Base-by-base conservation (phyloP, 2,888 invertebrate genomes). In the Drosophila yooni region DNA sequence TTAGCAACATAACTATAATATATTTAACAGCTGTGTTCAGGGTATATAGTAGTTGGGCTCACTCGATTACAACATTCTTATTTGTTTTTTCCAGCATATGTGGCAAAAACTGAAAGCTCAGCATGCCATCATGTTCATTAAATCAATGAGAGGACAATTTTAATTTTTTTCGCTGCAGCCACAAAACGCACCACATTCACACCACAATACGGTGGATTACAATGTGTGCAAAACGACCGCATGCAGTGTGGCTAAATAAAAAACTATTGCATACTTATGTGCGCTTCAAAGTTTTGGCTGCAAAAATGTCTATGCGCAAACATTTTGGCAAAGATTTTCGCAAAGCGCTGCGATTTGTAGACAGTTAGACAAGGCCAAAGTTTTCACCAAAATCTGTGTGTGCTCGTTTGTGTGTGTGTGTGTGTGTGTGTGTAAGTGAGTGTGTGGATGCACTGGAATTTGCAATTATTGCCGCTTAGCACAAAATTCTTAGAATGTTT, bases 401-500 rank as follows among this genome's bases (percentile, higher is more conserved):
- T 50, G 36, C 15, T 50, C 18, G 48, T 57, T 33, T 52, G 67
- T 15, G 57, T 46, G 31, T 52, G 36, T 60, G 36, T 50, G 51
- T 57, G 65, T 75, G 73, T 66, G 67, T 48, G 57, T 65, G 65
- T 74, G 59, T 65, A 69, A 61, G 53, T 65, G 70, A 61, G 53
- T 64, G 70, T 64, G 79, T 36, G 84, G 88, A 72, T 88, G 88
- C 81, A 74, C 59, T 81, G 89, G 85, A 86, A 86, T 90, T 86
- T 90, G 90, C 85, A 86, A 86, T 86, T 86, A 86, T 90, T 86
- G 85, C 85, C 90, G 85, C 89, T 86, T 90, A 90, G 85, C 79
- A 76, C 50, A 83, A 82, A 79, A 86, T 86, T 86, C 88, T 74
- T 86, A 56, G 87, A 70, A 88, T 86, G 70, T 70, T 74, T 87